Base-by-base conservation (phyloP, 2,113 vertebrate genomes). In the Rhabdornis inornatus region DNA sequence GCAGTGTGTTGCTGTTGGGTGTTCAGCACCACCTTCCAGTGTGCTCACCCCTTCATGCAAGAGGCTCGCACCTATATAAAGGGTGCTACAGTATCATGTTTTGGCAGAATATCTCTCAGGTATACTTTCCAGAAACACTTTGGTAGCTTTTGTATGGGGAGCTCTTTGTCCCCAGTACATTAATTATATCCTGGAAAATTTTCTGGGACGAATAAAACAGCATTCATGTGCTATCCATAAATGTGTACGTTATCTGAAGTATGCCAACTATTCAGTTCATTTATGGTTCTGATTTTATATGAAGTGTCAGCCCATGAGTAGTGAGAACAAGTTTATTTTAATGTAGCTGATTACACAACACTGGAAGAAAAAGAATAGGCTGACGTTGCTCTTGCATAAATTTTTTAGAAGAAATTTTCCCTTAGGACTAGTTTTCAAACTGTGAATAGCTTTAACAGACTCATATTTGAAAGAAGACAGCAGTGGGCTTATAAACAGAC, bases 321-420 rank as follows among this genome's bases (percentile, higher is more conserved):
- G 78, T 80, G 82, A 70, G 90, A 95, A 83, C 66, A 92, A 83
- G 63, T 89, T 94, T 91, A 90, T 95, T 91, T 94, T 94, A 77
- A 74, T 76, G 50, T 33, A 91, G 42, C 39, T 55, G 47, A 74
- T 95, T 88, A 66, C 47, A 66, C 92, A 95, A 59, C 39, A 55
- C 17, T 63, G 39, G 30, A 81, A 77, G 50, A 85, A 80, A 87
- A 95, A 83, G 21, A 37, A 59, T n/a, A 66, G 42, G 22, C 59
- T 77, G 63, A 71, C 31, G 14, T 47, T 90, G 63, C 42, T 70
- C 47, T 86, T 70, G 47, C 60, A 77, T 59, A 70, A 65, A 70
- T 79, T 90, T 79, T 78, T 86, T 31, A 17, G 61, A 88, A 70
- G 2, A 69, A 42, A 37, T 35, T 45, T 57, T 94, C 82, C 79